A percentile compares a stretch with the other conserved stretches of the same genome.
phyloP scores from a whole-genome alignment of 2,113 vertebrate genomes.

The Hydrolagus affinis region DNA sequence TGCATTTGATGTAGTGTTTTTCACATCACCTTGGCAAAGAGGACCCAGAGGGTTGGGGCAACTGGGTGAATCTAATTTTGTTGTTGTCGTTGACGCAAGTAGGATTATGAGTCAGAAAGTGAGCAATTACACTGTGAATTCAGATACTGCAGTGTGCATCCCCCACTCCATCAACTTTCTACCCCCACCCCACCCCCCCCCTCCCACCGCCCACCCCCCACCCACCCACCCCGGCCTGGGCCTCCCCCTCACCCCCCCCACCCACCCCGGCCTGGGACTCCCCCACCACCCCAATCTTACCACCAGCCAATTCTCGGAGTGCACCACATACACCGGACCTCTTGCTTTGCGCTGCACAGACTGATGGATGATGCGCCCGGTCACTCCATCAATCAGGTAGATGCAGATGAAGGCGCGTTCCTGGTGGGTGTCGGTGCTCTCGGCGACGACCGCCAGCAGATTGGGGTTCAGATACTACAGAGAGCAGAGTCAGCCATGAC shows the following conservation, averaged over 20 bases:
- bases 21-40: too few relatives aligned
- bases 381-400: slow-evolving; percentile 82
- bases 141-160: not conserved
- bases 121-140: not conserved
- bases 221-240: too few relatives aligned
- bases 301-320: slow-evolving; percentile 98
- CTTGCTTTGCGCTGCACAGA: slow-evolving; percentile 83
- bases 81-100: too few relatives aligned
- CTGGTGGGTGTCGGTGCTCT: slow-evolving; percentile 78
- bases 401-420: slow-evolving; percentile 86
- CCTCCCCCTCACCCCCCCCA: too few relatives aligned
- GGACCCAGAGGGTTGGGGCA: too few relatives aligned
- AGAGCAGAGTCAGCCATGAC: fast-evolving
- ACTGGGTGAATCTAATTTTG: too few relatives aligned
- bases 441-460: slow-evolving; percentile 82
- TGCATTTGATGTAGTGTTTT: too few relatives aligned
- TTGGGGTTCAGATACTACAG: slow-evolving; percentile 88
- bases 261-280: not conserved
- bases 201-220: too few relatives aligned
- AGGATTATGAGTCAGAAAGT: too few relatives aligned
- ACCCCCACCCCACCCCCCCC: too few relatives aligned
- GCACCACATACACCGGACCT: slow-evolving; percentile 85
- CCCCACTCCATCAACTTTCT: not conserved
- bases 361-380: slow-evolving; percentile 86
- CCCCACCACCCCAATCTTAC: slow-evolving; percentile 54